Evolutionary conservation across 1,140 invertebrate genomes (phyloP).

Genomic region (Lordiphosa clarofinis): DNA sequence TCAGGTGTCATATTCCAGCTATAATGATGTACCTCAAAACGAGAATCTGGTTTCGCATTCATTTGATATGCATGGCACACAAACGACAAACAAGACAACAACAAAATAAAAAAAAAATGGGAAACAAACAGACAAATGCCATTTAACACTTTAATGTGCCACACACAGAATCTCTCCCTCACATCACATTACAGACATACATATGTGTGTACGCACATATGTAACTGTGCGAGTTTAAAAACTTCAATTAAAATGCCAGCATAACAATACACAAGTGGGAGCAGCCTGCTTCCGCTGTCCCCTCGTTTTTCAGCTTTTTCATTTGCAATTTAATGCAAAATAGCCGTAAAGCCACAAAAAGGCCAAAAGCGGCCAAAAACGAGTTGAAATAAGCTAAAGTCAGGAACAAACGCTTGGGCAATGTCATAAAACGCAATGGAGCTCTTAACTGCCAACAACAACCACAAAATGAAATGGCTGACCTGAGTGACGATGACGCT

Average conservation of each 20-base stretch:
- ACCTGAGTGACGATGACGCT: slow-evolving; percentile 43
- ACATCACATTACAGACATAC: slow-evolving; percentile 3
- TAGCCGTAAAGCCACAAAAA: slow-evolving; percentile 55
- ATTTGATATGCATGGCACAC: slow-evolving; percentile 47
- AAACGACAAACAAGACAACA: slow-evolving; percentile 8
- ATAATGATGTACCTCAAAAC: slow-evolving; percentile 32
- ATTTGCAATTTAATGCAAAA: slow-evolving; percentile 63
- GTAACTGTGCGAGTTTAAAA: slow-evolving; percentile 18
- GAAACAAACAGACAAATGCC: slow-evolving; percentile 33
- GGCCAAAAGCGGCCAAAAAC: slow-evolving; percentile 30
- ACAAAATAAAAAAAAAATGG: not conserved
- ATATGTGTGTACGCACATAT: not conserved
- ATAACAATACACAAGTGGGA: slow-evolving; percentile 47
- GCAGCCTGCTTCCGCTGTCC: not conserved
- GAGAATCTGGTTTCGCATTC: slow-evolving; percentile 23
- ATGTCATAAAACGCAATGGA: slow-evolving; percentile 60
- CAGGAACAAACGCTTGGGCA: slow-evolving; percentile 17
- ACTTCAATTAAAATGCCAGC: slow-evolving; percentile 60
- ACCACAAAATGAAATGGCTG: slow-evolving; percentile 27
- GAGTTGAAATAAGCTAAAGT: slow-evolving; percentile 27
- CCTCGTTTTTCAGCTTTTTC: slow-evolving; percentile 20
- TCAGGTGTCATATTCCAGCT: slow-evolving; percentile 53
- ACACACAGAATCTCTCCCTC: slow-evolving; percentile 13
- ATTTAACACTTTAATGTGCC: slow-evolving; percentile 56
- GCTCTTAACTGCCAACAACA: slow-evolving; percentile 42